Percentiles rank a stretch among this genome's conserved stretches.
Evolutionary conservation across 64 coral and sea anemone genomes (phyloP).

Genomic region (Hydrozoanthus tunicans): DNA sequence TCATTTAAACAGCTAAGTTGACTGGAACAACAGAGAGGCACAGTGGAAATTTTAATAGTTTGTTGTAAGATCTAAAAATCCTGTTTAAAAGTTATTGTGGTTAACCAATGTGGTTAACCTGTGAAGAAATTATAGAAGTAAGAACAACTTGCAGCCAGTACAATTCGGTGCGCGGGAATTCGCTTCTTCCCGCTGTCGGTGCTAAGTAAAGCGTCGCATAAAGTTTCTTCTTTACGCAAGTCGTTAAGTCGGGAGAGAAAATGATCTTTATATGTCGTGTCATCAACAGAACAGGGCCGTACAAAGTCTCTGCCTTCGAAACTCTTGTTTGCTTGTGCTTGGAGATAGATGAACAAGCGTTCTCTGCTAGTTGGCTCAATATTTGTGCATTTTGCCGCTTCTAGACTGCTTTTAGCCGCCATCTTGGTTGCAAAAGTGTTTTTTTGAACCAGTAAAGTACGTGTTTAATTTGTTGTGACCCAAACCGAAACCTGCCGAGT

Average conservation of each 20-base stretch:
- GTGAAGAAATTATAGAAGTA: slow-evolving; percentile 83
- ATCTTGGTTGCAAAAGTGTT: background rate
- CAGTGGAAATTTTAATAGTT: too few relatives aligned
- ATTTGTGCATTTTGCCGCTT: background rate
- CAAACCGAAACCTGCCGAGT: background rate
- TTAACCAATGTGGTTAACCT: too few relatives aligned
- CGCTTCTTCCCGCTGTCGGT: slow-evolving; percentile 67
- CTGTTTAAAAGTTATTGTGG: too few relatives aligned
- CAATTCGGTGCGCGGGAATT: slow-evolving; percentile 69
- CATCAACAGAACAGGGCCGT: background rate
- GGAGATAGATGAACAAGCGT: too few relatives aligned
- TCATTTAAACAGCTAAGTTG: too few relatives aligned
- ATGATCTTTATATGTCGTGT: slow-evolving; percentile 21
- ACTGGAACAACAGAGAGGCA: too few relatives aligned
- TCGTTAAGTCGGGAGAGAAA: slow-evolving; percentile 61
- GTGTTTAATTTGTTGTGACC: background rate
- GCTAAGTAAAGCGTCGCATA: slow-evolving; percentile 76
- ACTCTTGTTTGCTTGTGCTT: slow-evolving; percentile 7
- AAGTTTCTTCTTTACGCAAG: slow-evolving; percentile 60
- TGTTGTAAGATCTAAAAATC: too few relatives aligned
- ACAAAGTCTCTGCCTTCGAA: slow-evolving; percentile 1
- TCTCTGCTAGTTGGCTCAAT: background rate
- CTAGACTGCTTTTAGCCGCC: background rate
- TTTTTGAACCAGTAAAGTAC: background rate
- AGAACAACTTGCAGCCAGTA: slow-evolving; percentile 72